Evolutionary conservation across 2,888 invertebrate species (phyloP).

Genomic region (Griposia aprilina): DNA sequence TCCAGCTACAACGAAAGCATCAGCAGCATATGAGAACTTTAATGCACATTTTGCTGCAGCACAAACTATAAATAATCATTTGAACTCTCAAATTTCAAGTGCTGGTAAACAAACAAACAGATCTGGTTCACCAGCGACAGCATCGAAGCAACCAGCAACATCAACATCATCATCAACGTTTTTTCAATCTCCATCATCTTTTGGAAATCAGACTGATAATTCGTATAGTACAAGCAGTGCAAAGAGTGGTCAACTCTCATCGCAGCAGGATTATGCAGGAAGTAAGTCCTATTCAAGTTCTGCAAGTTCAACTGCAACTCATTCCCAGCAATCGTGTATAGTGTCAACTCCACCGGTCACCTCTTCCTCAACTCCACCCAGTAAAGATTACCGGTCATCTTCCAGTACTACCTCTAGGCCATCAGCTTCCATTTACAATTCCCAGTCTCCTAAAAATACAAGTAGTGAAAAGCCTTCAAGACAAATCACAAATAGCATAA

Average conservation of each 20-base stretch:
- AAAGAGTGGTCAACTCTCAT: slow-evolving; percentile 89
- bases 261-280: slow-evolving; percentile 90
- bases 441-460: slow-evolving; percentile 84
- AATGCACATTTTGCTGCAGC: slow-evolving; percentile 93
- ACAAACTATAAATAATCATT: slow-evolving; percentile 91
- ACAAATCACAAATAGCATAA: slow-evolving; percentile 80
- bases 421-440: slow-evolving; percentile 84
- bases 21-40: slow-evolving; percentile 92
- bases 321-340: slow-evolving; percentile 93
- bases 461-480: slow-evolving; percentile 83
- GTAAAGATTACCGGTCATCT: slow-evolving; percentile 92
- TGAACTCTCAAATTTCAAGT: slow-evolving; percentile 92
- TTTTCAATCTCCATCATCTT: slow-evolving; percentile 91
- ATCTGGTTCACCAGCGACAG: slow-evolving; percentile 90
- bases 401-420: slow-evolving; percentile 88
- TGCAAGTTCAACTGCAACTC: slow-evolving; percentile 89
- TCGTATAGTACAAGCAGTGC: slow-evolving; percentile 90
- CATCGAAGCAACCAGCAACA: slow-evolving; percentile 89
- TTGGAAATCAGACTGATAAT: slow-evolving; percentile 91
- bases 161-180: slow-evolving; percentile 91
- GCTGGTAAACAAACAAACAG: slow-evolving; percentile 90
- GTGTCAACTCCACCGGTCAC: slow-evolving; percentile 92
- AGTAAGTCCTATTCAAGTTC: slow-evolving; percentile 91
- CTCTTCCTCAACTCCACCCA: slow-evolving; percentile 87
- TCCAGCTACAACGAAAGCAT: slow-evolving; percentile 91